These are phyloP conservation scores for Ptychoptera contaminata DNA, from an alignment of 2,888 invertebrate genomes.

Conservation along the genomic window DNA sequence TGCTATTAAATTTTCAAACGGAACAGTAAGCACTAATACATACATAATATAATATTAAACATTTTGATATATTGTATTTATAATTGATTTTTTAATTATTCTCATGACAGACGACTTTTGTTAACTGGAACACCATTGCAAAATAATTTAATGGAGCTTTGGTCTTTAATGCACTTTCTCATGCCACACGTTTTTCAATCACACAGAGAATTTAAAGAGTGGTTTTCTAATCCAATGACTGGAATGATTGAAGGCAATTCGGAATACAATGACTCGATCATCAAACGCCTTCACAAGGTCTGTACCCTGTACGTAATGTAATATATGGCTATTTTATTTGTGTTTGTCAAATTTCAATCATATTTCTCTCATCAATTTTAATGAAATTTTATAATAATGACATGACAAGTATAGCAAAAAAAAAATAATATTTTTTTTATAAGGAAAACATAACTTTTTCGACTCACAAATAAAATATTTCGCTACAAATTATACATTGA, in stretches of 20 bases:
- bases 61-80: constrained; percentile 3
- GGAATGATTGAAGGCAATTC: constrained; percentile 90
- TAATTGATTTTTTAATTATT: constrained; percentile 6
- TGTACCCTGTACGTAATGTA: constrained; percentile 17
- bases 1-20: constrained; percentile 85
- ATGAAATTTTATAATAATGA: not conserved
- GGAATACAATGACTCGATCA: constrained; percentile 80
- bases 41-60: constrained; percentile 9
- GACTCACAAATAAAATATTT: too few relatives aligned
- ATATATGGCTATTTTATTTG: constrained; percentile 9
- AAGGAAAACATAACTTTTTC: too few relatives aligned
- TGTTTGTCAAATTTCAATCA: not conserved
- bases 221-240: constrained; percentile 96
- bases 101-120: constrained; percentile 60
- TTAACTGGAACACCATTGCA: constrained; percentile 92
- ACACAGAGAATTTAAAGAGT: constrained; percentile 91
- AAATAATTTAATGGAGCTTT: constrained; percentile 91
- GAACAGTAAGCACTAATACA: constrained; percentile 72
- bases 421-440: too few relatives aligned
- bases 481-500: too few relatives aligned
- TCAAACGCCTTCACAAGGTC: constrained; percentile 80
- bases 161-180: constrained; percentile 96
- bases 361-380: not conserved
- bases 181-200: constrained; percentile 96
- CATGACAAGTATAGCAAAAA: too few relatives aligned